Evolutionary conservation across 2,888 invertebrate genomes (phyloP).

Genomic region (Calliopum simillimum): DNA sequence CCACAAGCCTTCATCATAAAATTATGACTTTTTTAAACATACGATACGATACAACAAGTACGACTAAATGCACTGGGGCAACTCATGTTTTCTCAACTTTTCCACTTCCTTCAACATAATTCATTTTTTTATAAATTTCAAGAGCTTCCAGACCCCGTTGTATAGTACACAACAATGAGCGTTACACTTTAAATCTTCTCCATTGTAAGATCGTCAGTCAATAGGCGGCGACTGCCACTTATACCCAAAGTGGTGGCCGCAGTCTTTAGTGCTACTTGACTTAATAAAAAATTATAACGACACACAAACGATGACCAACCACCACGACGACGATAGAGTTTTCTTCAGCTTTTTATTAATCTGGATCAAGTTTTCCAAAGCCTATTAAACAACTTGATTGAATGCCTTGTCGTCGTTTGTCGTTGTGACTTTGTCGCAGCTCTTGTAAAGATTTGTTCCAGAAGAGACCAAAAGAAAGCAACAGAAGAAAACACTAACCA

Average conservation of each 20-base stretch:
- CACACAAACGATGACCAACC: not conserved
- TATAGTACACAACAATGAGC: slow-evolving; percentile 12
- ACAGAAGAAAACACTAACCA: too few relatives aligned
- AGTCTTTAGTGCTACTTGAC: slow-evolving; percentile 36
- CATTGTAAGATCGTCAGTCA: not conserved
- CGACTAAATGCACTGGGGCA: slow-evolving; percentile 1
- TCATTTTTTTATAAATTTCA: not conserved
- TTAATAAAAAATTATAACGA: slow-evolving; percentile 27
- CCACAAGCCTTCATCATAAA: slow-evolving; percentile 35
- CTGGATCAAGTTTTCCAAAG: slow-evolving; percentile 39
- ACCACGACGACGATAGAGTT: slow-evolving; percentile 14
- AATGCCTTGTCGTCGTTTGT: slow-evolving; percentile 22
- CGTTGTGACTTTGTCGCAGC: slow-evolving; percentile 5
- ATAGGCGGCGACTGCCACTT: not conserved
- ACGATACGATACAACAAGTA: not conserved
- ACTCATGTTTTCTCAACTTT: slow-evolving; percentile 14
- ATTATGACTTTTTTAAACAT: too few relatives aligned
- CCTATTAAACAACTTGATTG: slow-evolving; percentile 31
- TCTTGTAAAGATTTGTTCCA: slow-evolving; percentile 14
- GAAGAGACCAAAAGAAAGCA: too few relatives aligned
- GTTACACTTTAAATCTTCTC: not conserved
- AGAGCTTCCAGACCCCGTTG: slow-evolving; percentile 6
- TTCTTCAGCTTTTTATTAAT: slow-evolving; percentile 33
- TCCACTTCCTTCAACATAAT: slow-evolving; percentile 32
- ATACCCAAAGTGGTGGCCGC: not conserved